Conservation (phyloP, 23 tunicate species). For the Botrylloides violaceus region DNA sequence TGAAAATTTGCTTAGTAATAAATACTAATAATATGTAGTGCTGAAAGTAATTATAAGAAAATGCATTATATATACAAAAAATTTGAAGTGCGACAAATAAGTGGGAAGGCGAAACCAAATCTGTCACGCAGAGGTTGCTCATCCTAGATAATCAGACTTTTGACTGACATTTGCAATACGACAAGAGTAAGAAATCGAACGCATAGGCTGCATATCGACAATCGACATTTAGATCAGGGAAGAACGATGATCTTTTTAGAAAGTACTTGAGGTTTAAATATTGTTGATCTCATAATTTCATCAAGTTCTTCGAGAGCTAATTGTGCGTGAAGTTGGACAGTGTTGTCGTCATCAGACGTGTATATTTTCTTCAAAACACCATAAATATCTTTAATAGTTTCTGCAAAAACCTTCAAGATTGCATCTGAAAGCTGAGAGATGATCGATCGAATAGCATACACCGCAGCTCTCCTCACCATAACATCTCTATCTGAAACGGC, state of each 20-base stretch:
- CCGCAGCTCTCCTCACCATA: slow-evolving; percentile 20
- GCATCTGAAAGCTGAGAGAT: not conserved
- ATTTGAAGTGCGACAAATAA: too few species aligned
- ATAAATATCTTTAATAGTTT: slow-evolving; percentile 27
- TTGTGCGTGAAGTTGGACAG: slow-evolving; percentile 61
- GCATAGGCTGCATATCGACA: too few species aligned
- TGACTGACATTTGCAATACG: too few species aligned
- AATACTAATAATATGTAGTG: too few species aligned
- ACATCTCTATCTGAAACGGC: slow-evolving; percentile 11
- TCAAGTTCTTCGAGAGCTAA: slow-evolving; percentile 55
- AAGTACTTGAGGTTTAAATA: slow-evolving; percentile 8
- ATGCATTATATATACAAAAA: too few species aligned
- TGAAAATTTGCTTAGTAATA: not conserved
- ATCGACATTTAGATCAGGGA: too few species aligned
- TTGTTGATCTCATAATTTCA: slow-evolving; percentile 30
- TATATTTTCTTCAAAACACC: slow-evolving; percentile 21
- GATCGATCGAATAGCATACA: slow-evolving; percentile 11
- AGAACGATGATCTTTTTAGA: slow-evolving; percentile 48
- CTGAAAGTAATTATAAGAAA: too few species aligned
- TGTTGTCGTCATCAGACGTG: slow-evolving; percentile 33
- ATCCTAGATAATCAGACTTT: too few species aligned
- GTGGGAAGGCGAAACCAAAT: too few species aligned
- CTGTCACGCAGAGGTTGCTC: too few species aligned
- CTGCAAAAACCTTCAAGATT: slow-evolving; percentile 29
- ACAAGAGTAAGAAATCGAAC: too few species aligned